Conservation (phyloP, 2,113 vertebrate genomes). For the Loxodonta africana region DNA sequence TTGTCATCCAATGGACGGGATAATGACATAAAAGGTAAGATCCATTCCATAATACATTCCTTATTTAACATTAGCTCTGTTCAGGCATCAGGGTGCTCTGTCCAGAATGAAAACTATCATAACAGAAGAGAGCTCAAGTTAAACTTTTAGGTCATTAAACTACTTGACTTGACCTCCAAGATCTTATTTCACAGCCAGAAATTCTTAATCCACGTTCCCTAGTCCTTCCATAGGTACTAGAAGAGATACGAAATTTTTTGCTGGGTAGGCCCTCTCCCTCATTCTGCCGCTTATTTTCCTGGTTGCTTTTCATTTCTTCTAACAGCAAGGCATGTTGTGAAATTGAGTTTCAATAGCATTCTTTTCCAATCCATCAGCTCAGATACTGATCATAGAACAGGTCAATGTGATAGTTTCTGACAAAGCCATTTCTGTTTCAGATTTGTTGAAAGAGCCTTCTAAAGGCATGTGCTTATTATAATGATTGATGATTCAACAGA, state of each 20-base stretch:
- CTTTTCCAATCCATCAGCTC: conserved; percentile 71
- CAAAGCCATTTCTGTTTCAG: conserved; percentile 59
- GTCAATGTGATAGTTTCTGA: conserved; percentile 31
- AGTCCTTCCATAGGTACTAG: background rate
- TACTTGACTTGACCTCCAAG: conserved; percentile 50
- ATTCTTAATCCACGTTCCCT: background rate
- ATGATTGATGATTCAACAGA: conserved; percentile 24
- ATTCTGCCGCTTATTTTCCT: background rate
- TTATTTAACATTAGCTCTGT: conserved; percentile 27
- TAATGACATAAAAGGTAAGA: background rate
- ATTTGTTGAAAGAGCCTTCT: conserved; percentile 61
- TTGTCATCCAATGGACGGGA: background rate
- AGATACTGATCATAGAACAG: conserved; percentile 58
- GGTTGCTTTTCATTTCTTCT: conserved; percentile 57
- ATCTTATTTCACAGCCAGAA: conserved; percentile 40
- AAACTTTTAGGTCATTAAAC: conserved; percentile 59
- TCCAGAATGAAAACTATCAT: conserved; percentile 12
- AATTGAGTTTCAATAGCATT: conserved; percentile 76
- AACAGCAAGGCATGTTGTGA: conserved; percentile 13
- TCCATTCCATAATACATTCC: background rate
- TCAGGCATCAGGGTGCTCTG: background rate
- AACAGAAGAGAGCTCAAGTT: background rate
- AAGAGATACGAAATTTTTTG: background rate
- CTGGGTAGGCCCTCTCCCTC: background rate
- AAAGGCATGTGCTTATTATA: conserved; percentile 4